Percentiles rank a stretch among this genome's conserved stretches.
These are phyloP conservation scores for Meleagris gallopavo DNA, from an alignment of 2,113 vertebrate species.

Conservation along the genomic window DNA sequence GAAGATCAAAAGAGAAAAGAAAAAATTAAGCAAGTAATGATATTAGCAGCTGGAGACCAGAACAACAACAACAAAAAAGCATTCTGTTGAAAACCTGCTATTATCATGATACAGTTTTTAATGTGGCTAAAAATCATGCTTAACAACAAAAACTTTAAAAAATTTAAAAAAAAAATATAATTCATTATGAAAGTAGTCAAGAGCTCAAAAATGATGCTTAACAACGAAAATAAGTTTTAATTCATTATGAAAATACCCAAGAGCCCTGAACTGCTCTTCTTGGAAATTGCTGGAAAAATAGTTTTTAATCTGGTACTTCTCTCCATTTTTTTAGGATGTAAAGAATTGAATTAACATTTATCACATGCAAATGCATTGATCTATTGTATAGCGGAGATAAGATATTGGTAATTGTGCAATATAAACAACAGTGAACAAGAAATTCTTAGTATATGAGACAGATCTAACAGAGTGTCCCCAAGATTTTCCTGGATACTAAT, in stretches of 20 bases:
- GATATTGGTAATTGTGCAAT: neutral
- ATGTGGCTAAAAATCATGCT: conserved; percentile 61
- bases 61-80: neutral
- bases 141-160: conserved; percentile 55
- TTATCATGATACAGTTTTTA: conserved; percentile 70
- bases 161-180: too few relatives aligned
- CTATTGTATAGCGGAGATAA: neutral
- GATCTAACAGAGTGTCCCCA: neutral
- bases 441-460: neutral
- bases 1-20: conserved; percentile 30
- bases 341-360: neutral
- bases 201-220: conserved; percentile 60
- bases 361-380: neutral
- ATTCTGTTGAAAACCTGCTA: conserved; percentile 72
- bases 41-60: conserved; percentile 69
- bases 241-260: conserved; percentile 17
- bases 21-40: conserved; percentile 74
- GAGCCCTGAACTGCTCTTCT: neutral
- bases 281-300: neutral
- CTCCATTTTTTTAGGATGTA: neutral
- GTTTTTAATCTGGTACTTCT: neutral
- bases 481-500: neutral
- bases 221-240: conserved; percentile 44
- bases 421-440: neutral
- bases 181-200: conserved; percentile 17